These are phyloP conservation scores for Hydra vulgaris DNA, from an alignment of 30 jellyfish, hydroid and myxozoan species.

Conservation along the genomic window DNA sequence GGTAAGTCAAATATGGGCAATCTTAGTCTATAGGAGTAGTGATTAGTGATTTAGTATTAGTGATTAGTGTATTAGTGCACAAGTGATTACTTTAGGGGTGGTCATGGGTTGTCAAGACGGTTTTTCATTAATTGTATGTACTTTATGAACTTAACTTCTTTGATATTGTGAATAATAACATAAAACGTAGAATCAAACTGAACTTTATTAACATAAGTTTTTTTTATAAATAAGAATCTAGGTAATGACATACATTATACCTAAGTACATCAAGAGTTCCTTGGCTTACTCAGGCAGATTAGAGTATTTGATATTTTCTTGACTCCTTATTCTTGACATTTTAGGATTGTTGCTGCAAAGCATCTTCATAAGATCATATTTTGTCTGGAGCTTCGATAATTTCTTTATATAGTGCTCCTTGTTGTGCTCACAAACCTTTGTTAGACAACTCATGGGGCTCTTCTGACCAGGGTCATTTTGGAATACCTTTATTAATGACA, in stretches of 20 bases:
- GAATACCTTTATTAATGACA: neutral
- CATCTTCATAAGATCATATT: neutral
- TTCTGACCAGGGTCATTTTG: neutral
- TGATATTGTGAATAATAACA: no score
- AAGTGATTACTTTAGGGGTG: neutral
- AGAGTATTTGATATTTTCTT: neutral
- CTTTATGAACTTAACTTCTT: no score
- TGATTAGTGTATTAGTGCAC: no score
- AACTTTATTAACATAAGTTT: no score
- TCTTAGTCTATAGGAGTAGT: no score
- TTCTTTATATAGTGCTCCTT: neutral
- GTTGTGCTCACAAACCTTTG: neutral
- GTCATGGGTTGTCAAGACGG: neutral
- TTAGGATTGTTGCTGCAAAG: neutral
- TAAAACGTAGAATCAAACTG: no score
- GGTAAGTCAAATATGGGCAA: no score
- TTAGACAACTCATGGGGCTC: neutral
- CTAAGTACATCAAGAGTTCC: neutral
- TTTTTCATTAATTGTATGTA: no score
- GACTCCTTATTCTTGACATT: neutral
- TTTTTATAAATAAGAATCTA: neutral
- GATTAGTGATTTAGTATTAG: no score
- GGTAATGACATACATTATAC: neutral
- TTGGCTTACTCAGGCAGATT: neutral
- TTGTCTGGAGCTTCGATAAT: neutral